A percentile compares a stretch with the other conserved stretches of the same genome.
phyloP scores from a whole-genome alignment of 2,888 invertebrate genomes.

The Papilio gigon region DNA sequence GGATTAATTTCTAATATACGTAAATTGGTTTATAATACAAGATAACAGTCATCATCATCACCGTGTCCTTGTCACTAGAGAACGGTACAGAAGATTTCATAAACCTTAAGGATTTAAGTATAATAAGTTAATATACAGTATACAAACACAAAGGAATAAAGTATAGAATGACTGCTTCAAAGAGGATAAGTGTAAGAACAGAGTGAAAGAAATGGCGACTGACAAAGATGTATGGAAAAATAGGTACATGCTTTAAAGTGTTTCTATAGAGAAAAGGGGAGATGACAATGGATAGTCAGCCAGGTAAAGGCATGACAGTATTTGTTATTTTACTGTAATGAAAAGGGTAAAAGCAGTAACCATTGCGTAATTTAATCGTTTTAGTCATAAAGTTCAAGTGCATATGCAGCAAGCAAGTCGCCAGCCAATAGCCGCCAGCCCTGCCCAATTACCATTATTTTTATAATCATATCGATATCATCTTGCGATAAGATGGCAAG shows the following conservation, averaged over 20 bases:
- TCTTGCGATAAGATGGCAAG: constrained; percentile 37
- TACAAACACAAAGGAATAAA: too few relatives aligned
- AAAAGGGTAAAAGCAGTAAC: neutral
- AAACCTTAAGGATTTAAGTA: too few relatives aligned
- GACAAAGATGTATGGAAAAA: neutral
- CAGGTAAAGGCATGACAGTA: neutral
- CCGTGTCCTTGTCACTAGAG: too few relatives aligned
- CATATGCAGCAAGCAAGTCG: constrained; percentile 5
- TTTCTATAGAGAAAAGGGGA: neutral
- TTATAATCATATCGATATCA: constrained; percentile 25
- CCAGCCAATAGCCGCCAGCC: constrained; percentile 2
- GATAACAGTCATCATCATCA: too few relatives aligned
- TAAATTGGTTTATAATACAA: too few relatives aligned
- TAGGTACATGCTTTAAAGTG: neutral
- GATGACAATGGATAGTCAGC: too few relatives aligned
- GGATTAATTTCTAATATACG: too few relatives aligned
- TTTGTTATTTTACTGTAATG: neutral
- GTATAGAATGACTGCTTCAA: too few relatives aligned
- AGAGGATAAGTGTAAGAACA: neutral
- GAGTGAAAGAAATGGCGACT: neutral
- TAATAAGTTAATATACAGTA: too few relatives aligned
- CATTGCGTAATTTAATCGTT: neutral
- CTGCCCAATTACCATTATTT: constrained; percentile 20
- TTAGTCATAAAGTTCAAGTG: constrained; percentile 17
- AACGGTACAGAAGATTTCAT: too few relatives aligned